Conservation (phyloP, 2,888 invertebrate species). For the Anthophora plumipes region DNA sequence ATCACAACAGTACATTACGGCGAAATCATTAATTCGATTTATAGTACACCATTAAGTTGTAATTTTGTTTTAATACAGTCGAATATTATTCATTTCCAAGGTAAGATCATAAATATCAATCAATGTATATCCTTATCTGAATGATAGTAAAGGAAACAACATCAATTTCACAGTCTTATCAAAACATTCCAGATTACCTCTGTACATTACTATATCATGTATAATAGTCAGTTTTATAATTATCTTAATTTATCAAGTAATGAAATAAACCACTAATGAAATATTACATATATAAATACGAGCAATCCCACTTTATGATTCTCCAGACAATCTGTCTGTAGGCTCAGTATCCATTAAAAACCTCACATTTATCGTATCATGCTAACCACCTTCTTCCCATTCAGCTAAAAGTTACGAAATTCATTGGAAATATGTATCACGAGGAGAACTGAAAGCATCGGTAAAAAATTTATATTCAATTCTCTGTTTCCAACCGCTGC, state of each 20-base stretch:
- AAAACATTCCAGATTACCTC: constrained; percentile 48
- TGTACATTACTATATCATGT: constrained; percentile 29
- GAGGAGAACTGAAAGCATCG: constrained; percentile 34
- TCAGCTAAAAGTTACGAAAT: constrained; percentile 41
- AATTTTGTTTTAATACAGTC: constrained; percentile 27
- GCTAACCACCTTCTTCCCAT: constrained; percentile 18
- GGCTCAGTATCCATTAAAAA: constrained; percentile 48
- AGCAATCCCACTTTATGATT: constrained; percentile 29
- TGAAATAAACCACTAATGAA: constrained; percentile 48
- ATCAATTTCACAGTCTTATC: constrained; percentile 68
- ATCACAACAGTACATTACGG: constrained; percentile 51
- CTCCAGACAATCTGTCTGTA: constrained; percentile 53
- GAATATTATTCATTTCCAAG: constrained; percentile 30
- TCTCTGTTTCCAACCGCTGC: constrained; percentile 42
- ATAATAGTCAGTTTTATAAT: constrained; percentile 39
- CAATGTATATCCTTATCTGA: constrained; percentile 29
- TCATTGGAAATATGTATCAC: constrained; percentile 28
- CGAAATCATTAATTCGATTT: constrained; percentile 41
- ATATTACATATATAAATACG: constrained; percentile 45
- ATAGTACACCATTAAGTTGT: constrained; percentile 24
- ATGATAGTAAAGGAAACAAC: constrained; percentile 36
- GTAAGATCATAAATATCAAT: constrained; percentile 37
- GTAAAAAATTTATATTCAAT: constrained; percentile 61
- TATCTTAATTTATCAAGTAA: constrained; percentile 44
- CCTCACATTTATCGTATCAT: constrained; percentile 43